These are phyloP conservation scores for Chalcosyrphus nemorum DNA, from an alignment of 2,888 invertebrate species.

Conservation along the genomic window DNA sequence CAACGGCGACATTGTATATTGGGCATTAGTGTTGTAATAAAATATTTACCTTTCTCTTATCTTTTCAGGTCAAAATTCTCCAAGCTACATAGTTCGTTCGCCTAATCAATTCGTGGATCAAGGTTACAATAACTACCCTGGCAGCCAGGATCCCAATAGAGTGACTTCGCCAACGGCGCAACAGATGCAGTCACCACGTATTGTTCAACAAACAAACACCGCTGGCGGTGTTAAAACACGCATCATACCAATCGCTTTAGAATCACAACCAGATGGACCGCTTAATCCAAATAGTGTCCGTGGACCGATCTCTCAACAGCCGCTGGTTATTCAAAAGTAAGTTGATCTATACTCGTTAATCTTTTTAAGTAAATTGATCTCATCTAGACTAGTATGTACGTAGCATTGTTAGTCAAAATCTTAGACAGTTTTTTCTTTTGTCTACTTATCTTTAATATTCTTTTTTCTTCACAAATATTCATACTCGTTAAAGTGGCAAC, in stretches of 20 bases:
- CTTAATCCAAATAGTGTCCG: slow-evolving; percentile 74
- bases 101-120: slow-evolving; percentile 83
- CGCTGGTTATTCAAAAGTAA: slow-evolving; percentile 82
- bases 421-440: neutral
- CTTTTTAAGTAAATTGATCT: slow-evolving; percentile 6
- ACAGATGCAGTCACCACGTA: slow-evolving; percentile 74
- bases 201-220: slow-evolving; percentile 74
- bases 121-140: slow-evolving; percentile 81
- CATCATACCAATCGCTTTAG: slow-evolving; percentile 86
- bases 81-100: slow-evolving; percentile 80
- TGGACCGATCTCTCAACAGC: slow-evolving; percentile 80
- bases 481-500: slow-evolving; percentile 77
- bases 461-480: neutral
- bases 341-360: slow-evolving; percentile 70
- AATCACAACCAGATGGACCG: slow-evolving; percentile 77
- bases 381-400: neutral
- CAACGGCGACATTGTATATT: too few relatives aligned
- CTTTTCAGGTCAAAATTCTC: slow-evolving; percentile 73
- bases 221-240: slow-evolving; percentile 79
- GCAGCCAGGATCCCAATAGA: slow-evolving; percentile 72
- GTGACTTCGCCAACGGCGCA: slow-evolving; percentile 78
- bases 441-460: slow-evolving; percentile 43
- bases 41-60: too few relatives aligned
- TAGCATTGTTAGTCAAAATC: neutral
- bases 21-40: too few relatives aligned